phyloP scores from a whole-genome alignment of 2,113 vertebrate genomes.

The Indri indri region DNA sequence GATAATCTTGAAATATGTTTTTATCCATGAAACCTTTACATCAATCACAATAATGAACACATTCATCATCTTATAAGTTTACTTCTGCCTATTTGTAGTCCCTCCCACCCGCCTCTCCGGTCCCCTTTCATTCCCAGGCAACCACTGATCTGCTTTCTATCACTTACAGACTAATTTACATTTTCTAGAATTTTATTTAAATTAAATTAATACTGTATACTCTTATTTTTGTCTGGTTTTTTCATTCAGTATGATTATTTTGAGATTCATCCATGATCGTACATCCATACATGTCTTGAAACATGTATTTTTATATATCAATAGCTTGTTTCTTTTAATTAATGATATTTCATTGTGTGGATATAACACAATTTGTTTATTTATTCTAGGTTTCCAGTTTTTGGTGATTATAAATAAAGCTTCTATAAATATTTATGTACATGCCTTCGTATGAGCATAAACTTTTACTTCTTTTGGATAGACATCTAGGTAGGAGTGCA shows the following conservation, averaged over 20 bases:
- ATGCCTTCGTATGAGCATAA: background rate
- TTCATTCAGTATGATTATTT: background rate
- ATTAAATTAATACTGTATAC: background rate
- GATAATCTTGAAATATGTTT: background rate
- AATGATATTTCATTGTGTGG: background rate
- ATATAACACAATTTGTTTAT: background rate
- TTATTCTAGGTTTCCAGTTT: background rate
- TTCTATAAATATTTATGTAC: background rate
- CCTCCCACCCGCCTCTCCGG: background rate
- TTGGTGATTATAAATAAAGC: background rate
- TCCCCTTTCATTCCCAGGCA: rapidly evolving
- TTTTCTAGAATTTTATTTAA: background rate
- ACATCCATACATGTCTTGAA: background rate
- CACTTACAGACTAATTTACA: background rate
- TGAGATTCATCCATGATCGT: background rate
- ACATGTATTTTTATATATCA: background rate
- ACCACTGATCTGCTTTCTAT: background rate
- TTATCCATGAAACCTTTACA: background rate
- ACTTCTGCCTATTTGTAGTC: background rate
- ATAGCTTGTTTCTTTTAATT: background rate
- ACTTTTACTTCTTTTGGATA: background rate
- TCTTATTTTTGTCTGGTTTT: background rate
- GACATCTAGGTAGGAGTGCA: background rate
- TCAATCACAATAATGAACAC: background rate
- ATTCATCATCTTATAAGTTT: background rate